Conservation (phyloP, 2,113 vertebrate genomes). For the Camelus bactrianus region DNA sequence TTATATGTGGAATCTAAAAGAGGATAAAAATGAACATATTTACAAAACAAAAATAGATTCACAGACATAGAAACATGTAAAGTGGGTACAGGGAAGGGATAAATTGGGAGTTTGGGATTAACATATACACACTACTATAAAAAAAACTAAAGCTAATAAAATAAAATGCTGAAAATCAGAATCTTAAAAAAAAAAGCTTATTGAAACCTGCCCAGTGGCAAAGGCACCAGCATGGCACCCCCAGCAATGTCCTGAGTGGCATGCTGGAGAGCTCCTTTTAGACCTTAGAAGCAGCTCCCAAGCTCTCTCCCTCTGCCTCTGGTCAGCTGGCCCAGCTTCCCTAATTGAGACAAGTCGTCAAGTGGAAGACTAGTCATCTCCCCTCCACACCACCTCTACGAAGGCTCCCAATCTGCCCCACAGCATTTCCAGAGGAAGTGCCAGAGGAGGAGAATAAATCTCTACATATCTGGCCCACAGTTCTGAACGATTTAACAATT, state of each 20-base stretch:
- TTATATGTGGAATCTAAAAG: no score
- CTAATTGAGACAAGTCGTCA: neutral
- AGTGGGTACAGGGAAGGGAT: no score
- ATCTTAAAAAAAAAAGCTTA: neutral
- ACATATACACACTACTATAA: no score
- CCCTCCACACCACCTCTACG: neutral
- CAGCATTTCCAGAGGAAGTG: neutral
- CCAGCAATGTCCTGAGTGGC: neutral
- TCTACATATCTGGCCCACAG: neutral
- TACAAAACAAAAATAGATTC: no score
- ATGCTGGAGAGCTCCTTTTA: neutral
- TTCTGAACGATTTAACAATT: neutral
- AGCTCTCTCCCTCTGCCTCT: no score
- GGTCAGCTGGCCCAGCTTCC: rapidly evolving
- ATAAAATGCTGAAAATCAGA: neutral
- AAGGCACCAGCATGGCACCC: neutral
- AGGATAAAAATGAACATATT: no score
- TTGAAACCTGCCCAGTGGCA: neutral
- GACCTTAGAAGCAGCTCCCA: neutral
- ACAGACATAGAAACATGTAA: no score
- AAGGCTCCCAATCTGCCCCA: rapidly evolving
- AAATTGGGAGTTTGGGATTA: no score
- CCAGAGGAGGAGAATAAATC: neutral
- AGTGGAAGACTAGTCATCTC: no score
- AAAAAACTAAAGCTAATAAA: neutral